phyloP scores from a whole-genome alignment of 2,797 vertebrate genomes.

The Cercopithecus mitis region DNA sequence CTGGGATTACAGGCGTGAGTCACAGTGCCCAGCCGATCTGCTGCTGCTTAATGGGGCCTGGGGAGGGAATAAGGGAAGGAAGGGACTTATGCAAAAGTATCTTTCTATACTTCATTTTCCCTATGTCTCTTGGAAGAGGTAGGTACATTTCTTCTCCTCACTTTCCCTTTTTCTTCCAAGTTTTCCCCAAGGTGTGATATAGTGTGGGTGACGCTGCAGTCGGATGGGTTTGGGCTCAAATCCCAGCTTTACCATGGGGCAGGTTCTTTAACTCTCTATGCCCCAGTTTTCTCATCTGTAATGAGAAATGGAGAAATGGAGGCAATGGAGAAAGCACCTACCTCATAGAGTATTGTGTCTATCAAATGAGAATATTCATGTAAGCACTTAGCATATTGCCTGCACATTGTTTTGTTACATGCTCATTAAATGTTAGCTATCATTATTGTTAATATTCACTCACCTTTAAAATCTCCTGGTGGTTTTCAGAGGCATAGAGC shows the following conservation, averaged over 20 bases:
- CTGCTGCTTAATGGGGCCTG: neutral
- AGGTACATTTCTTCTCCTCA: neutral
- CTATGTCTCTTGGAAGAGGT: neutral
- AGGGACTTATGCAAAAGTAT: neutral
- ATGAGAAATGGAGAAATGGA: neutral
- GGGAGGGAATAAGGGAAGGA: neutral
- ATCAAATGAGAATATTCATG: neutral
- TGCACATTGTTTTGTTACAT: neutral
- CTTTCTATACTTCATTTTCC: neutral
- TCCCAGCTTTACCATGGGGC: neutral
- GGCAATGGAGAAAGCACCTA: neutral
- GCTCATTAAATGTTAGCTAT: neutral
- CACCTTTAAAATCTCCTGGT: conserved; percentile 99
- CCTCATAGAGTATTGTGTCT: neutral
- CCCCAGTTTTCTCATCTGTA: neutral
- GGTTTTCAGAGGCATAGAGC: conserved; percentile 98
- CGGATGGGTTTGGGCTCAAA: neutral
- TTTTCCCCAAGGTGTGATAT: neutral
- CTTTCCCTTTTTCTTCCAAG: neutral
- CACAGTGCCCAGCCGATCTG: neutral
- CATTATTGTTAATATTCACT: conserved; percentile 22
- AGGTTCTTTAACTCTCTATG: neutral
- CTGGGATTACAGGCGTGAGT: neutral
- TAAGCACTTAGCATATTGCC: neutral
- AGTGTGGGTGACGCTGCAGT: neutral